Evolutionary conservation across 2,888 invertebrate species (phyloP).

Genomic region (Cancer borealis): DNA sequence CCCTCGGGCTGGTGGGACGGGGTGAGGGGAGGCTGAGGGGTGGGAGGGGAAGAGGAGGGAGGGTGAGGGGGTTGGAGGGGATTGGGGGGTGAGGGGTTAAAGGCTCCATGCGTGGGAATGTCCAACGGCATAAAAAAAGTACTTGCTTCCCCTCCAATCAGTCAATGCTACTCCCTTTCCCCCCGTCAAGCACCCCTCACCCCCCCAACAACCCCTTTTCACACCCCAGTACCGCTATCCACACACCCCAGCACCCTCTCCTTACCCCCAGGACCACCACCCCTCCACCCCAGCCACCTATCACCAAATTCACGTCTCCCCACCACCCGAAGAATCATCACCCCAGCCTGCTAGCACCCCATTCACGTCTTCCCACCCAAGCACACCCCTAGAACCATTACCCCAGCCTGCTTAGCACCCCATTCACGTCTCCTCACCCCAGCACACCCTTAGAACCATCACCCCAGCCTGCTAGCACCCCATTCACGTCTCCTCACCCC

Average conservation of each 20-base stretch:
- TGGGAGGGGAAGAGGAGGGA: not conserved
- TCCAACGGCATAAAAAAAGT: not conserved
- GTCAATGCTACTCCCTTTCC: not conserved
- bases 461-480: not conserved
- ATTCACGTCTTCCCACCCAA: not conserved
- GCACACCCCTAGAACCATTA: not conserved
- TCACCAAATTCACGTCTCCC: not conserved
- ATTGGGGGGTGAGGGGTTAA: not conserved
- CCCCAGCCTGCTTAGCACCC: not conserved
- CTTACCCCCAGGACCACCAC: not conserved
- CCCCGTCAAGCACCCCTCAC: not conserved
- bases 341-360: not conserved
- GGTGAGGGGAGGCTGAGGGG: not conserved
- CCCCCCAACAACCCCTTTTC: not conserved
- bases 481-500: not conserved
- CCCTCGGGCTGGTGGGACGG: not conserved
- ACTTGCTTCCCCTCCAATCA: not conserved
- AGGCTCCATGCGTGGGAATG: conserved; percentile 22
- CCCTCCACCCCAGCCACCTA: not conserved
- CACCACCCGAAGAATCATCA: not conserved
- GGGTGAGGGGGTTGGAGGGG: not conserved
- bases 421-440: not conserved
- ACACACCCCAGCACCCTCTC: not conserved
- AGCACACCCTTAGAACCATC: not conserved
- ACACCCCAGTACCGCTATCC: not conserved